Base-by-base conservation (phyloP, 2,113 vertebrate genomes). In the Eolophus roseicapilla region DNA sequence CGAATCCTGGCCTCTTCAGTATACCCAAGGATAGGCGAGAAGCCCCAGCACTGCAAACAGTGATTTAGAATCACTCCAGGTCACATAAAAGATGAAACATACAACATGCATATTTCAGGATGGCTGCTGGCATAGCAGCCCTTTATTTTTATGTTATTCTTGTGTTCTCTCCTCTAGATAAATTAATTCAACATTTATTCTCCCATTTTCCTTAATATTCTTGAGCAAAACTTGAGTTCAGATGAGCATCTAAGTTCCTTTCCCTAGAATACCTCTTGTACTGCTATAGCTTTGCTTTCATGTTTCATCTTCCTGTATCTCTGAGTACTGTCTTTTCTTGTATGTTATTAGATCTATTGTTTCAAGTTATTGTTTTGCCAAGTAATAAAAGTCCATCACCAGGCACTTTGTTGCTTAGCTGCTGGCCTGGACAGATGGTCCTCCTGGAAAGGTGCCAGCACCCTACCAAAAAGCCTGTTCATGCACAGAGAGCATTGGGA, bases 361-460 rank as follows among this genome's bases (percentile, higher is more conserved):
- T 90, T 88, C 60, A 60, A 43, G 25, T 84, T 84, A 60, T 55
- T 17, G 33, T 91, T 89, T 89, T 93, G 39, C 57, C 65, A 89
- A 86, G 62, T 79, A 71, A 84, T 82, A 64, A 27, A 71, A 92
- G 55, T 39, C 60, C 44, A 75, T 62, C 65, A 60, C 20, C 17
- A 65, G 35, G 57, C 6, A 1, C 64, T 57, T 74, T 89, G 86
- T 89, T 91, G 69, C 86, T 79, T 94, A 82, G 77, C 50, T 93
- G 70, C 88, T 50, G 46, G 35, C 17, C 47, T 82, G 69, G 89
- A 52, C 86, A 91, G 83, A 89, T 93, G 89, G 60, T 82, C 35
- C 11, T 82, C 25, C 47, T 95, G 86, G 74, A 95, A 18, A 76
- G 28, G 25, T 76, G 62, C 74, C 93, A 93, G 39, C 23, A 84